Evolutionary conservation across 2,888 invertebrate genomes (phyloP), one percentile per base, ranked within the genome.

Genomic region (Xestia ashworthii): DNA sequence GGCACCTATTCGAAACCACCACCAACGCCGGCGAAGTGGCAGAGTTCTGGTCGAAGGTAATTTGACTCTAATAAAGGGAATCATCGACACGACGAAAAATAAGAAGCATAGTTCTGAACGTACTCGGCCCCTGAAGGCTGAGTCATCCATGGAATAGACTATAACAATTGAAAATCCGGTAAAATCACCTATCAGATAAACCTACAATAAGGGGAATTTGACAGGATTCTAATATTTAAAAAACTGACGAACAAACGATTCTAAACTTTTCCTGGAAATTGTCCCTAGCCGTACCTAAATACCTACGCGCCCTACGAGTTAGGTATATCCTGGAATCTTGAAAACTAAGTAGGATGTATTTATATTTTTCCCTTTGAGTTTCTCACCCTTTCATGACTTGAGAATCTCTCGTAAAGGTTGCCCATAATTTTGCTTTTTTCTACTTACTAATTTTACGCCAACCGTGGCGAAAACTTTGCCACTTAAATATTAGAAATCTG

Each of bases 401-500:
- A 25, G 14, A 25, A 25, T 58, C 25, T 58, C 0, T 58, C 58
- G 3, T 14, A 50, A 25, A 46, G 11, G 3, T 19, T n/a, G 53
- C 16, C 67, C 46, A 38, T 3, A 14, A 58, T 22, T 5, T 16
- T 46, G n/a, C 25, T 6, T 48, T 48, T 16, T 32, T 32, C 19
- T 12, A n/a, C 4, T 6, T 16, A 22, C 5, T 9, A 9, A 32
- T 4, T 16, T 25, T 22, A 25, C n/a, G 22, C 25, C 22, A 74
- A 38, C 16, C 16, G 22, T 60, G 25, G 16, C 14, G 19, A n/a
- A 19, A 50, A n/a, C 50, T 38, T 38, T n/a, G 1, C 22, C n/a
- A 41, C 41, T 48, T 25, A 25, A n/a, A n/a, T n/a, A 38, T 32
- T 53, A 67, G 50, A 70, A 70, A 32, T 84, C 55, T 60, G 60